These are phyloP conservation scores for Buteo buteo DNA, from an alignment of 2,113 vertebrate species.

Conservation along the genomic window DNA sequence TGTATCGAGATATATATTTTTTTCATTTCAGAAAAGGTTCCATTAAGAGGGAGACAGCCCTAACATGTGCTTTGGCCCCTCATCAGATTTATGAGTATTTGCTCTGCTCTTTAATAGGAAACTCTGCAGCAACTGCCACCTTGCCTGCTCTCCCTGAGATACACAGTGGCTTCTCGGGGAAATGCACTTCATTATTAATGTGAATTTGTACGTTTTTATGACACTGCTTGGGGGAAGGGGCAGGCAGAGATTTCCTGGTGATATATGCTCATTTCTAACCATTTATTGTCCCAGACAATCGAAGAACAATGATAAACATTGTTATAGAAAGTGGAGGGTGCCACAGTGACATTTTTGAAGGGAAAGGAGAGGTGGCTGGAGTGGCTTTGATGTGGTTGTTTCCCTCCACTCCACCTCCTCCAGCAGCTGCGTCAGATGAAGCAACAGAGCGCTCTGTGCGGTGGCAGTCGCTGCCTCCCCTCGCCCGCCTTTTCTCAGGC, in stretches of 20 bases:
- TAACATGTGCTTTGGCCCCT: constrained; percentile 58
- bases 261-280: constrained; percentile 63
- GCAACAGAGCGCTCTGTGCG: not conserved
- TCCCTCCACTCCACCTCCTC: not conserved
- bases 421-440: not conserved
- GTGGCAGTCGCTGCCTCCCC: not conserved
- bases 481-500: not conserved
- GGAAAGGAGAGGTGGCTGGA: not conserved
- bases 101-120: constrained; percentile 58
- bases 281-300: constrained; percentile 64
- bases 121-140: constrained; percentile 58
- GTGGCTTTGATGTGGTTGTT: not conserved
- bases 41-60: constrained; percentile 65
- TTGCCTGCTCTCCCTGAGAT: constrained; percentile 59
- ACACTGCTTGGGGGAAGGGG: constrained; percentile 62
- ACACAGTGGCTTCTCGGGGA: constrained; percentile 59
- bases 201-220: constrained; percentile 66
- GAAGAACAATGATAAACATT: constrained; percentile 65
- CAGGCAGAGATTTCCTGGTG: constrained; percentile 59
- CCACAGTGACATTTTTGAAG: constrained; percentile 26
- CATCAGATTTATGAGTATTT: constrained; percentile 59
- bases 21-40: constrained; percentile 65
- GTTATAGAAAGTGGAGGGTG: constrained; percentile 26
- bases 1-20: constrained; percentile 61
- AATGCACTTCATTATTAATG: constrained; percentile 68